Conservation (phyloP, 2,888 invertebrate genomes). For the Chesias legatella region DNA sequence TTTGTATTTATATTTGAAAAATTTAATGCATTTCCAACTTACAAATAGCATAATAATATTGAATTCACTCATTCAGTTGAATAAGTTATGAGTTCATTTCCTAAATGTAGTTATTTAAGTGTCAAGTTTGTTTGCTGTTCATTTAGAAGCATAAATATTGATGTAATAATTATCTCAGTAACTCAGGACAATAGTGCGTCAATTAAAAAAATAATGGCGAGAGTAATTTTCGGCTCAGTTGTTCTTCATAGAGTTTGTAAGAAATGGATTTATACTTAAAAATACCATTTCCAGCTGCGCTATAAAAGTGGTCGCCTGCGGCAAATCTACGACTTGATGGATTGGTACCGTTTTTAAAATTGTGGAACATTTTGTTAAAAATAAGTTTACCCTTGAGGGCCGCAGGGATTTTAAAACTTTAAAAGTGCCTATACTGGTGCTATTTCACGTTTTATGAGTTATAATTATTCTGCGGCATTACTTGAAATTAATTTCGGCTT, state of each 20-base stretch:
- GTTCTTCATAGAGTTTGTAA: neutral
- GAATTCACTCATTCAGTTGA: too few relatives aligned
- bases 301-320: constrained; percentile 16
- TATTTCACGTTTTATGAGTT: constrained; percentile 18
- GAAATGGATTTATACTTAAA: constrained; percentile 6
- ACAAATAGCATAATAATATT: too few relatives aligned
- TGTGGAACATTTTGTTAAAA: constrained; percentile 11
- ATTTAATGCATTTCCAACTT: too few relatives aligned
- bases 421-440: neutral
- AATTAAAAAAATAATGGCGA: too few relatives aligned
- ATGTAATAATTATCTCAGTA: too few relatives aligned
- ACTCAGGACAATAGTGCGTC: too few relatives aligned
- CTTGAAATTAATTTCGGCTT: constrained; percentile 32
- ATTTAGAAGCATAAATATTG: too few relatives aligned
- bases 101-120: too few relatives aligned
- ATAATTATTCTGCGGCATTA: constrained; percentile 26
- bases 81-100: too few relatives aligned
- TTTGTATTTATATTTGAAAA: too few relatives aligned
- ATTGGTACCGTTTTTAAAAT: constrained; percentile 15
- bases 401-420: neutral
- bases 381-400: neutral
- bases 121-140: too few relatives aligned
- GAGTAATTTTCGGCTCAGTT: neutral
- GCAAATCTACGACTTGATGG: constrained; percentile 19
- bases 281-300: constrained; percentile 12